These are phyloP conservation scores for Chesias legatella DNA, from an alignment of 2,888 invertebrate genomes.

Conservation along the genomic window DNA sequence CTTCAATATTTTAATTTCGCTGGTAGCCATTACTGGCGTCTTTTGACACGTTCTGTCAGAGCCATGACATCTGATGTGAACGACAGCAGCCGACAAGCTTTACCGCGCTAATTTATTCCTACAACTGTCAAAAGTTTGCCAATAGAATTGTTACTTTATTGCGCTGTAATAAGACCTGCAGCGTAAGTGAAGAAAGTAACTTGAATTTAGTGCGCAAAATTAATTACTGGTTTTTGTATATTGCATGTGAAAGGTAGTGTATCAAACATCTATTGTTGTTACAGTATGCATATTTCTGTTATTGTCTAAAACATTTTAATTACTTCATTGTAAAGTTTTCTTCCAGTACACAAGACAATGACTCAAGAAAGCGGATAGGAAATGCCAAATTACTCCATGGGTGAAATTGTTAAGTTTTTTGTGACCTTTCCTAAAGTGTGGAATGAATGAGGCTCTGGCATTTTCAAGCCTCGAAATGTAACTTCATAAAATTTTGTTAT, in stretches of 20 bases:
- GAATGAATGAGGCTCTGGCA: background rate
- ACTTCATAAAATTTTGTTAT: too few species aligned
- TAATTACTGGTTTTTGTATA: conserved; percentile 28
- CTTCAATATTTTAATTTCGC: conserved; percentile 8
- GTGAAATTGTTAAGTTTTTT: background rate
- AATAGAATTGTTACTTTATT: conserved; percentile 20
- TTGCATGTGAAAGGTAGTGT: conserved; percentile 33
- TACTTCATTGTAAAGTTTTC: conserved; percentile 27
- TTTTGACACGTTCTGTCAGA: conserved; percentile 37
- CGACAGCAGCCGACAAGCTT: conserved; percentile 38
- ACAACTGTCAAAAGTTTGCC: conserved; percentile 21
- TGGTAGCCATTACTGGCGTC: conserved; percentile 29
- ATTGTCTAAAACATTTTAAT: conserved; percentile 26
- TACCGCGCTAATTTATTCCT: conserved; percentile 29
- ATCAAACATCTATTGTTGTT: conserved; percentile 26
- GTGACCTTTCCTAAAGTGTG: too few species aligned
- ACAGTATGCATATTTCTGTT: conserved; percentile 27
- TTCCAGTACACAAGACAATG: conserved; percentile 19
- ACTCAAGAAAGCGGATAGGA: conserved; percentile 17
- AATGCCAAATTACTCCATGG: conserved; percentile 10
- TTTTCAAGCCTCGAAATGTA: background rate
- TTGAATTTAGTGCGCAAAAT: conserved; percentile 35
- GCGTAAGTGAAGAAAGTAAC: conserved; percentile 20
- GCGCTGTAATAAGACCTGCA: conserved; percentile 18
- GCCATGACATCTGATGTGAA: conserved; percentile 32